Evolutionary conservation across 1,140 invertebrate genomes (phyloP), one percentile per base, ranked within the genome.

Genomic region (Aphaenogaster ashmeadi): DNA sequence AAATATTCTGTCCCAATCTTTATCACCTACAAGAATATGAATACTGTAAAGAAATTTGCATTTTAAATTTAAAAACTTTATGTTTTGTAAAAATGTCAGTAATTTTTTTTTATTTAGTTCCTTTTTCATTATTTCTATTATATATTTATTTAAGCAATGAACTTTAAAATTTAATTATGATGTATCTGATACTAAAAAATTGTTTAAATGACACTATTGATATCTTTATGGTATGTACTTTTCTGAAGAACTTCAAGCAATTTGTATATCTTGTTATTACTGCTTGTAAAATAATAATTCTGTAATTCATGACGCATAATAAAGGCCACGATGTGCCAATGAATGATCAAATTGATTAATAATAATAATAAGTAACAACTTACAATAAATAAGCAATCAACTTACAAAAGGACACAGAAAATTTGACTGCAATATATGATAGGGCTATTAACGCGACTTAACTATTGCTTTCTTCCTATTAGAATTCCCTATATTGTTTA

Each of bases 81-180:
- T 41, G 1, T 41, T 41, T 66, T 41, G 8, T 41, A n/a, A 27
- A 60, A 66, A 66, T 11, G 18, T 41, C 64, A 66, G 7, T 64
- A 36, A 38, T 60, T 62, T 62, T 18, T 33, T 62, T 62, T 62
- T 62, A 66, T 66, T 38, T 38, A 18, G 5, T 62, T 66, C 18
- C 18, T 21, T 66, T n/a, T 38, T 41, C 1, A 27, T n/a, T 21
- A 41, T 66, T 66, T 9, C 38, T 9, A 66, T 66, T 38, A 62
- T 8, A 38, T 64, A 41, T 41, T 66, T 33, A 27, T 33, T 5
- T 41, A 66, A 66, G 3, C 18, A 41, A 66, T 41, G 3, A 66
- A n/a, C 36, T 66, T 66, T 38, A 64, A 38, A 64, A 66, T 64
- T 38, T 64, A 41, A 41, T 67, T 41, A 41, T 41, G 3, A 67